phyloP scores from a whole-genome alignment of 2,888 invertebrate species.

The Falcaria lacertinaria region DNA sequence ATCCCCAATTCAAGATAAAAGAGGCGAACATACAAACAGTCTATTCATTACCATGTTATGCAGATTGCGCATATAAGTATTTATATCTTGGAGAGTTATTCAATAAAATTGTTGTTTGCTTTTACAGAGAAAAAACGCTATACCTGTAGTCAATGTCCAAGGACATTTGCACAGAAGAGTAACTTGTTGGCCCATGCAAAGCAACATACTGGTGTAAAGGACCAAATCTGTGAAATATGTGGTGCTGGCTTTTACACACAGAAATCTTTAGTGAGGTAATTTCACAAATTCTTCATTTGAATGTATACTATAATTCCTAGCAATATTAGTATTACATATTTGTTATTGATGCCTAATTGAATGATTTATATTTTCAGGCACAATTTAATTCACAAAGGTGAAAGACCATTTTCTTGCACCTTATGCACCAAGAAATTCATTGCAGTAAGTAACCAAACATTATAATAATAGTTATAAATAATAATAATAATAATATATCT shows the following conservation, averaged over 20 bases:
- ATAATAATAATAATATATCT: no score
- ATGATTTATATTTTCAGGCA: slow-evolving; percentile 52
- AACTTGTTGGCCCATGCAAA: slow-evolving; percentile 63
- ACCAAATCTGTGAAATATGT: slow-evolving; percentile 73
- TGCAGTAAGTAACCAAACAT: slow-evolving; percentile 57
- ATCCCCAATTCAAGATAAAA: no score
- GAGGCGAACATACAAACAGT: no score
- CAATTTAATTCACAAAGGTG: slow-evolving; percentile 73
- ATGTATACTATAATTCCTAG: neutral
- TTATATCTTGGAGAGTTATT: neutral
- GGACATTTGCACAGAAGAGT: slow-evolving; percentile 67
- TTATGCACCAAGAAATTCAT: slow-evolving; percentile 71
- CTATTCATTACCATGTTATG: no score
- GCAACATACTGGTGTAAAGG: slow-evolving; percentile 69
- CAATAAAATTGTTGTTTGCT: slow-evolving; percentile 3
- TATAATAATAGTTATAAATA: no score
- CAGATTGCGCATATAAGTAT: no score
- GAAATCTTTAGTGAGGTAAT: slow-evolving; percentile 69
- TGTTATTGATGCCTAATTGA: neutral
- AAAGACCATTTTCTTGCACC: slow-evolving; percentile 66
- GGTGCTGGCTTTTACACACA: slow-evolving; percentile 75
- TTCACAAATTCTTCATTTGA: no score
- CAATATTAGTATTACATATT: neutral
- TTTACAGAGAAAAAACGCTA: slow-evolving; percentile 69
- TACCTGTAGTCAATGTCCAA: slow-evolving; percentile 64